Evolutionary conservation across 2,113 vertebrate genomes (phyloP), one percentile per base, ranked within the genome.

Genomic region (Irena cyanogastra): DNA sequence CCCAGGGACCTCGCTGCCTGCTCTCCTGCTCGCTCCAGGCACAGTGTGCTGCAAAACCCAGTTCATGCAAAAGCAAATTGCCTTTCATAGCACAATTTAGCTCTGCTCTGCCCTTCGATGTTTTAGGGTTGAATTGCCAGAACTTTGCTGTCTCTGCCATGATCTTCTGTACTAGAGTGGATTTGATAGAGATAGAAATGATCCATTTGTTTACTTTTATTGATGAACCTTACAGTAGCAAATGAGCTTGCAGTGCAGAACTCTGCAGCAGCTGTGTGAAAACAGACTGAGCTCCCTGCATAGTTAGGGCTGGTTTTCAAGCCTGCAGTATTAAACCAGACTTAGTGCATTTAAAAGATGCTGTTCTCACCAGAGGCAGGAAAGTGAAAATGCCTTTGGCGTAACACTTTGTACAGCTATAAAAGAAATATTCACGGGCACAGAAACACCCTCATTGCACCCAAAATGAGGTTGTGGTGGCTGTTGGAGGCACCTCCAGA

Each of bases 181-280:
- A 78, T 93, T 86, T 59, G 72, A 89, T 78, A 33, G 18, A 66
- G 72, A 42, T 52, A 86, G 80, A 80, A 90, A 61, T 28, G 42
- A 90, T 95, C 92, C 35, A 8, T 92, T 94, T 95, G 27, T 93
- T 91, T 90, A 14, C 54, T 94, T 63, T 76, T 93, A 77, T 70
- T 86, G 78, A 89, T 87, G 89, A 84, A 76, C 47, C 33, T 63
- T 50, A 53, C 42, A 74, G n/a, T 19, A 57, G 54, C 61, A 13
- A 54, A 16, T 4, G n/a, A 84, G 77, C 54, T 90, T 37, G 68
- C 85, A 50, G 3, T 50, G 94, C 92, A 82, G 68, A 59, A 37
- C 37, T 47, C 72, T 82, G 89, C 83, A 82, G 94, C 64, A 76
- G 81, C 70, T 72, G 5, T 49, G 49, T 89, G 91, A 30, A 75